Conservation (phyloP, 1,140 invertebrate genomes). For the Atopsyche davidsoni region DNA sequence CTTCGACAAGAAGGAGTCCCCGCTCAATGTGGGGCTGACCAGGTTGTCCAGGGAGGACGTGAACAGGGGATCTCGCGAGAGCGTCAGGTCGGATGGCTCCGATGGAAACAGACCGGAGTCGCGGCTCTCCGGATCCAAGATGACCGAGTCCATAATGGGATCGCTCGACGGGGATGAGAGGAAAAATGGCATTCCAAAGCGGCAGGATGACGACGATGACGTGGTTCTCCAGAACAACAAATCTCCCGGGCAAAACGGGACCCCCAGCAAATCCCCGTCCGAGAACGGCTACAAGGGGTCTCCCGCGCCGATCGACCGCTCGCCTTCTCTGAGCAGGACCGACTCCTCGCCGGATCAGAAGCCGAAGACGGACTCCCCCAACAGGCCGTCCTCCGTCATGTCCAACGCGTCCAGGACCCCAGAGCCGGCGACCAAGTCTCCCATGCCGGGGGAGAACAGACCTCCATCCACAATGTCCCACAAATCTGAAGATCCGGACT, state of each 20-base stretch:
- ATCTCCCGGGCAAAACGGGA: conserved; percentile 16
- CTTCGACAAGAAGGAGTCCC: conserved; percentile 26
- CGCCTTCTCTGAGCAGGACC: conserved; percentile 45
- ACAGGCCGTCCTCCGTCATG: conserved; percentile 20
- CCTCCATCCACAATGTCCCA: conserved; percentile 19
- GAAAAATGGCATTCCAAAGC: conserved; percentile 32
- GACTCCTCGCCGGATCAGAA: conserved; percentile 44
- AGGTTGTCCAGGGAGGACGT: conserved; percentile 29
- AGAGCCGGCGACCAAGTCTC: conserved; percentile 13
- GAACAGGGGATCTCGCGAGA: conserved; percentile 38
- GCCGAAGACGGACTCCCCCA: conserved; percentile 18
- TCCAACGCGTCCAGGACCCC: conserved; percentile 26
- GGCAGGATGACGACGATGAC: conserved; percentile 42
- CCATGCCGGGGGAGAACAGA: background rate
- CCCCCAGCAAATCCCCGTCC: conserved; percentile 21
- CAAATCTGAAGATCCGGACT: conserved; percentile 33
- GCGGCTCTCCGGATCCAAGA: conserved; percentile 41
- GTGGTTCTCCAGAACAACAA: conserved; percentile 40
- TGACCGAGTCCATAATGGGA: conserved; percentile 47
- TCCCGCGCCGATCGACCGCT: conserved; percentile 40
- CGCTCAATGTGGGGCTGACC: conserved; percentile 26
- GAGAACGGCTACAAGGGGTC: conserved; percentile 20
- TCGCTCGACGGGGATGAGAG: conserved; percentile 34
- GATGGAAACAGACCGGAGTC: conserved; percentile 42
- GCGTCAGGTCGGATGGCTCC: conserved; percentile 37